Evolutionary conservation across 1,140 invertebrate species (phyloP).

Genomic region (Pemphigus obesinymphae): DNA sequence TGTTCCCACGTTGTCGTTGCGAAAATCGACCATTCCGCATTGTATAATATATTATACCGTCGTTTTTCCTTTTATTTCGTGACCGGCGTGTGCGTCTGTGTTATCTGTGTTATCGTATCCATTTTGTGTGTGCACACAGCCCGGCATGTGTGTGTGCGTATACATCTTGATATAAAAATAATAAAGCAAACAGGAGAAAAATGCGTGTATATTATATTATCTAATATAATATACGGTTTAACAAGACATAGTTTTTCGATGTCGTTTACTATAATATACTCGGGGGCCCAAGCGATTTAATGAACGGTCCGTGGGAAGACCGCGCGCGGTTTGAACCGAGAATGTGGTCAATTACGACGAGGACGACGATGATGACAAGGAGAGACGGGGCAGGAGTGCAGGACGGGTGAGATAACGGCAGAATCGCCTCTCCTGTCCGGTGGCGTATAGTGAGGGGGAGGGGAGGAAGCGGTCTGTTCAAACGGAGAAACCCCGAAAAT

Average conservation of each 20-base stretch:
- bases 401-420: neutral
- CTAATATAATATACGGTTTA: neutral
- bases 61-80: neutral
- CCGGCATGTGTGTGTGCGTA: neutral
- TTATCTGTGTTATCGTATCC: neutral
- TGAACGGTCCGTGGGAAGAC: slow-evolving; percentile 38
- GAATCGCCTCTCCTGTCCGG: neutral
- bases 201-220: neutral
- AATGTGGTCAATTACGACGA: slow-evolving; percentile 39
- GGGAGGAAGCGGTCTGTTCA: neutral
- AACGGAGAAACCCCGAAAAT: neutral
- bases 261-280: neutral
- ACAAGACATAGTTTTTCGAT: slow-evolving; percentile 17
- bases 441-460: neutral
- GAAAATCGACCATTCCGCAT: neutral
- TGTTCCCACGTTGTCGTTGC: slow-evolving; percentile 8
- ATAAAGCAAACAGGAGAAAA: neutral
- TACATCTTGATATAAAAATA: slow-evolving; percentile 33
- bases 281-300: slow-evolving; percentile 18
- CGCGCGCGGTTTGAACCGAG: slow-evolving; percentile 26
- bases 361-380: too few relatives aligned
- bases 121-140: neutral
- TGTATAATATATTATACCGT: too few relatives aligned
- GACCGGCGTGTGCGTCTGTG: neutral
- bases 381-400: neutral